Conservation (phyloP, 2,113 vertebrate species). For the Leptobrachium leishanense region DNA sequence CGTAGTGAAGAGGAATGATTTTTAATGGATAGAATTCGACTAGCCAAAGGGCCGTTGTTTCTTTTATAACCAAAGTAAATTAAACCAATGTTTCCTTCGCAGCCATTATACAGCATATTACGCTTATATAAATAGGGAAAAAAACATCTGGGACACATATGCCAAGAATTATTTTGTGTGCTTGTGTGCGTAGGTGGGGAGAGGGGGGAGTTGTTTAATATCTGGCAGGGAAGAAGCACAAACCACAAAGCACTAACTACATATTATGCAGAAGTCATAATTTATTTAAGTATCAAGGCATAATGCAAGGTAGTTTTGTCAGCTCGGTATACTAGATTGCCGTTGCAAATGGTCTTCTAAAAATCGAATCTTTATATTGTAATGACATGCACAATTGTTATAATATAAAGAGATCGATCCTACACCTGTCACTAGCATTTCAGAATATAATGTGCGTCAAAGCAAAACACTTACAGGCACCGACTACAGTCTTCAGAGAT, state of each 20-base stretch:
- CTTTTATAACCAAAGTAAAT: slow-evolving; percentile 35
- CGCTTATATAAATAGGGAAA: slow-evolving; percentile 31
- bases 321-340: background rate
- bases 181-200: background rate
- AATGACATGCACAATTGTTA: too few relatives aligned
- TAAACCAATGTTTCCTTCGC: slow-evolving; percentile 24
- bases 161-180: slow-evolving; percentile 29
- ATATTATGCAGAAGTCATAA: slow-evolving; percentile 10
- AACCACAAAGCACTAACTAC: slow-evolving; percentile 5
- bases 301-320: background rate
- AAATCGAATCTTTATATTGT: background rate
- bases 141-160: slow-evolving; percentile 27
- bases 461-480: too few relatives aligned
- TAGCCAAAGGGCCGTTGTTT: slow-evolving; percentile 36
- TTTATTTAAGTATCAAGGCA: background rate
- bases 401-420: too few relatives aligned
- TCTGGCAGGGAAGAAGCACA: slow-evolving; percentile 15
- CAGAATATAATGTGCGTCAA: too few relatives aligned
- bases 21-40: slow-evolving; percentile 31
- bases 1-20: slow-evolving; percentile 29
- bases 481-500: too few relatives aligned
- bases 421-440: too few relatives aligned
- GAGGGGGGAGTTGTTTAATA: background rate
- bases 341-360: background rate
- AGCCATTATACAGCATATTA: slow-evolving; percentile 36